Evolutionary conservation across 2,888 invertebrate species (phyloP).

Genomic region (Lasioglossum leucozonium): DNA sequence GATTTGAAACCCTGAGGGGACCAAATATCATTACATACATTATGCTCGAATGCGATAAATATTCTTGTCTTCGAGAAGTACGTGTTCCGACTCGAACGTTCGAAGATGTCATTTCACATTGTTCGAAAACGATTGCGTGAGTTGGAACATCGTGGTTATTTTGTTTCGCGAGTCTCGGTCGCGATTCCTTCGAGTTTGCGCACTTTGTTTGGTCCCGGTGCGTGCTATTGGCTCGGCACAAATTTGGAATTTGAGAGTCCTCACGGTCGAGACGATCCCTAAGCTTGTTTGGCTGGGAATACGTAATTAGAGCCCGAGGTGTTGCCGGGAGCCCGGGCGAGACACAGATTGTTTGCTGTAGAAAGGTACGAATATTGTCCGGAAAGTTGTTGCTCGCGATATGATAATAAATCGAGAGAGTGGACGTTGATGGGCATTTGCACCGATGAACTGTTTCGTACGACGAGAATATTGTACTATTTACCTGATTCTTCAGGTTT

Average conservation of each 20-base stretch:
- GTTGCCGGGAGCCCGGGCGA: not conserved
- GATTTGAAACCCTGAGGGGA: no score
- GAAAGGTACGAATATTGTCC: not conserved
- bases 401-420: not conserved
- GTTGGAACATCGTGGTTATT: not conserved
- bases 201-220: not conserved
- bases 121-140: not conserved
- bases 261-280: not conserved
- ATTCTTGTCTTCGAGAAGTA: no score
- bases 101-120: not conserved
- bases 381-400: not conserved
- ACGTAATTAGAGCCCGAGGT: slow-evolving; percentile 3
- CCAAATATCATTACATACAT: no score
- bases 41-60: no score
- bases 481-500: not conserved
- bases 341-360: not conserved
- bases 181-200: not conserved
- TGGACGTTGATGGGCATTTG: not conserved
- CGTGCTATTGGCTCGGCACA: not conserved
- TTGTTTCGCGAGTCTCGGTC: not conserved
- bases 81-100: no score
- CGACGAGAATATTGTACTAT: not conserved
- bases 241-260: not conserved
- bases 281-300: not conserved
- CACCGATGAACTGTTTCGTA: not conserved